A percentile compares a stretch with the other conserved stretches of the same genome.
phyloP scores from a whole-genome alignment of 1,140 invertebrate genomes.

The Zaprionus nigranus region DNA sequence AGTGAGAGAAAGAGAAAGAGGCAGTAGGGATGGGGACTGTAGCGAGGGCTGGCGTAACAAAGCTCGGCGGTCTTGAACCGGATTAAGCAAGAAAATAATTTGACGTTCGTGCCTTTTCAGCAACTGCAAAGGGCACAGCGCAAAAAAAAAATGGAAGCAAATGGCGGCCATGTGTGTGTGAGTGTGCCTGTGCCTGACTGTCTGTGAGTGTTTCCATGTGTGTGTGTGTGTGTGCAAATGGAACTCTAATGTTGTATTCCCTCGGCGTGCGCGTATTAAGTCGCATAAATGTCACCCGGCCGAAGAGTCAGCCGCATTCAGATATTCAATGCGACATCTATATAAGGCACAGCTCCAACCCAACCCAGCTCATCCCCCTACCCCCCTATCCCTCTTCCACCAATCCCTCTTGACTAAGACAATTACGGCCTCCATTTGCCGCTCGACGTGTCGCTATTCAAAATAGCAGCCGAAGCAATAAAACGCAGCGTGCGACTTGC shows the following conservation, averaged over 20 bases:
- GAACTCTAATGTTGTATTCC: constrained; percentile 78
- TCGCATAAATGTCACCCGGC: constrained; percentile 71
- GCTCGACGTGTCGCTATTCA: constrained; percentile 77
- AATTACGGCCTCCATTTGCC: constrained; percentile 48
- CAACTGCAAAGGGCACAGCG: constrained; percentile 49
- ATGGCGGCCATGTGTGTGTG: not conserved
- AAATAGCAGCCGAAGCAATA: constrained; percentile 77
- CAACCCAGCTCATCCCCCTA: not conserved
- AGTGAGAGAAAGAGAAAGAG: no score
- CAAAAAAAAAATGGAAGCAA: constrained; percentile 20
- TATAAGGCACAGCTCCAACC: constrained; percentile 23
- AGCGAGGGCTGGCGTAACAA: constrained; percentile 33
- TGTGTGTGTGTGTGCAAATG: constrained; percentile 37
- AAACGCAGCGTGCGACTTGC: constrained; percentile 62
- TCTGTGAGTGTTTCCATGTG: not conserved
- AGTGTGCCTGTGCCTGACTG: not conserved
- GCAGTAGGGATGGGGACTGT: not conserved
- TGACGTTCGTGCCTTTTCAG: constrained; percentile 78
- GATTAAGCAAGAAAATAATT: constrained; percentile 82
- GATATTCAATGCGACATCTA: constrained; percentile 37
- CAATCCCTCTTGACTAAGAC: constrained; percentile 20
- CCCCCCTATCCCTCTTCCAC: not conserved
- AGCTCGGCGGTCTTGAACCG: constrained; percentile 74
- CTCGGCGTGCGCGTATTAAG: constrained; percentile 73
- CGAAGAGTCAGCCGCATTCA: constrained; percentile 43